Evolutionary conservation across 2,113 vertebrate genomes (phyloP).

Genomic region (Caracal caracal): DNA sequence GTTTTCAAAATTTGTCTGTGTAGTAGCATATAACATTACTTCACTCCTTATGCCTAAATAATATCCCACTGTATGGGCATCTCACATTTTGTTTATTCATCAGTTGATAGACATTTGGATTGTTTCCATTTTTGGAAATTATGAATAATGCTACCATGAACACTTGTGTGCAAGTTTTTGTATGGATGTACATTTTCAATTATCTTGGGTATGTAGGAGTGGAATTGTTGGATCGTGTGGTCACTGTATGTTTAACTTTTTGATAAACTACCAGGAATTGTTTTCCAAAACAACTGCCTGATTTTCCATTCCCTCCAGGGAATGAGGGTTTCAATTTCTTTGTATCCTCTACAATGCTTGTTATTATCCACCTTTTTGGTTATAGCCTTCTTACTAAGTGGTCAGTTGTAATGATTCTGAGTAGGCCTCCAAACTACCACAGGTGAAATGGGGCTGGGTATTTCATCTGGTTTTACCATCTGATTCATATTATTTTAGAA

Average conservation of each 20-base stretch:
- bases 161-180: not conserved
- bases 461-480: not conserved
- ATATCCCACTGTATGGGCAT: not conserved
- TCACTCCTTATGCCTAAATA: not conserved
- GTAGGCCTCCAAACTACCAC: not conserved
- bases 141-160: not conserved
- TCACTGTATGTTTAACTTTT: not conserved
- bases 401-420: not conserved
- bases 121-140: not conserved
- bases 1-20: not conserved
- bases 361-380: not conserved
- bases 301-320: not conserved
- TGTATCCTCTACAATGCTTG: not conserved
- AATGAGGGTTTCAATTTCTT: not conserved
- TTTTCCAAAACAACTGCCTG: not conserved
- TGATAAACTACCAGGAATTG: conserved; percentile 15
- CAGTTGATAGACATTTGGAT: not conserved
- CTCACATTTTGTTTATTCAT: not conserved
- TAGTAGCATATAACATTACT: not conserved
- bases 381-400: not conserved
- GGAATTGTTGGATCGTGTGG: not conserved
- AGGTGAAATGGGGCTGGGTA: not conserved
- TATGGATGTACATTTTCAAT: not conserved
- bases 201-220: not conserved
- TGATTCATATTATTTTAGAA: not conserved